Evolutionary conservation across 2,113 vertebrate genomes (phyloP).

Genomic region (Garra rufa): DNA sequence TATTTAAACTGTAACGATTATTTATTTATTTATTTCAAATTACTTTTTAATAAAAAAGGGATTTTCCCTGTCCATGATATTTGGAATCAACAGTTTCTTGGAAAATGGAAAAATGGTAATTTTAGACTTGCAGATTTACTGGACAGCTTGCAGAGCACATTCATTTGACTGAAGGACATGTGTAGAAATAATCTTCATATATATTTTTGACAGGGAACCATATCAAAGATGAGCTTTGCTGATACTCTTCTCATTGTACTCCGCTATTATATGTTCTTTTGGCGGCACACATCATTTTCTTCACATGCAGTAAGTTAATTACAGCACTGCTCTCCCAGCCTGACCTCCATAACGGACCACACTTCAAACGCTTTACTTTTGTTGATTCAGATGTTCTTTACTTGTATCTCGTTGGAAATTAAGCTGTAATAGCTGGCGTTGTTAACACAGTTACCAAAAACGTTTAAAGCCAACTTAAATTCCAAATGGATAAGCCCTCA

Average conservation of each 20-base stretch:
- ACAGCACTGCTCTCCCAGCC: neutral
- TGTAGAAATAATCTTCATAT: constrained; percentile 36
- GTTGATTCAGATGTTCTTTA: constrained; percentile 45
- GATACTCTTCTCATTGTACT: neutral
- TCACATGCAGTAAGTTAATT: constrained; percentile 1
- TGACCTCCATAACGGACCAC: neutral
- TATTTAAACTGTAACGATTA: neutral
- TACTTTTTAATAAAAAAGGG: neutral
- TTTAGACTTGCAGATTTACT: constrained; percentile 64
- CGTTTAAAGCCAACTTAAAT: constrained; percentile 1
- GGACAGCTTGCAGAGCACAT: constrained; percentile 55
- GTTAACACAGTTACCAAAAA: neutral
- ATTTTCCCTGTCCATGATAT: constrained; percentile 13
- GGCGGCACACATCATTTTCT: constrained; percentile 9
- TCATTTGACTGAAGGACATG: constrained; percentile 59
- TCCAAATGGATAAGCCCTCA: constrained; percentile 15
- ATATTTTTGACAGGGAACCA: neutral
- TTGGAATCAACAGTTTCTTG: constrained; percentile 38
- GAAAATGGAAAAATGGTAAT: constrained; percentile 53
- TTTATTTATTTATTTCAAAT: neutral
- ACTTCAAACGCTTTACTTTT: constrained; percentile 28
- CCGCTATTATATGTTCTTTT: neutral
- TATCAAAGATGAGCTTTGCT: neutral
- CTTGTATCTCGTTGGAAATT: constrained; percentile 9
- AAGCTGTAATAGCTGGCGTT: neutral